Base-by-base conservation (phyloP, 2,113 vertebrate genomes). In the Pangasianodon hypophthalmus region DNA sequence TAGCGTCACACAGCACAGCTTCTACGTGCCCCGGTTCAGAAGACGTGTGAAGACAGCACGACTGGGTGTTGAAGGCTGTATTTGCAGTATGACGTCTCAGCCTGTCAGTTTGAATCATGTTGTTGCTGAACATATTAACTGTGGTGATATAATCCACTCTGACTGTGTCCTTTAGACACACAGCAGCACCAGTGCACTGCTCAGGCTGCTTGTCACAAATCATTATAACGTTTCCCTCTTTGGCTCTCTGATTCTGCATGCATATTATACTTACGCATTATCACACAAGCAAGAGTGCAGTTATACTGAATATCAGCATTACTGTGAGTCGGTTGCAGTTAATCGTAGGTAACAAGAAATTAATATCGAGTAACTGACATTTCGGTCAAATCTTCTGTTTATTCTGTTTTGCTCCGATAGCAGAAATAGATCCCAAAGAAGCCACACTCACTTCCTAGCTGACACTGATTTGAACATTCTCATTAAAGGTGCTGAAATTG, bases 81-180 rank as follows among this genome's bases (percentile, higher is more conserved):
- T 85, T 69, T 54, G 50, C 88, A 88, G 81, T 81, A 52, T 29
- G 62, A 85, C 52, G 85, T 83, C 88, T 85, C 56, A 58, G 54
- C 37, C 85, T 91, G 90, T 91, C 91, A 90, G 10, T 79, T 88
- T 83, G 14, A 85, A 90, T 91, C 86, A 75, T 52, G 26, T 54
- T 82, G 82, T 75, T 54, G 52, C 58, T 84, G 86, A 80, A 71
- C 80, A 83, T 50, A 56, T 24, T 73, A 67, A 77, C 84, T 79
- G 81, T 88, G 69, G 11, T 82, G 91, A 91, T 88, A 58, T 88
- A 87, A 91, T 91, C 60, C 56, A 56, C 71, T 80, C 83, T 86
- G 88, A 91, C 50, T 75, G 56, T 91, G 88, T 88, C 83, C 88
- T 84, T 85, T 90, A 56, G 86, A 88, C 75, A 81, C 69, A 90